Base-by-base conservation (phyloP, 2,797 vertebrate genomes). In the Diplodus puntazzo region DNA sequence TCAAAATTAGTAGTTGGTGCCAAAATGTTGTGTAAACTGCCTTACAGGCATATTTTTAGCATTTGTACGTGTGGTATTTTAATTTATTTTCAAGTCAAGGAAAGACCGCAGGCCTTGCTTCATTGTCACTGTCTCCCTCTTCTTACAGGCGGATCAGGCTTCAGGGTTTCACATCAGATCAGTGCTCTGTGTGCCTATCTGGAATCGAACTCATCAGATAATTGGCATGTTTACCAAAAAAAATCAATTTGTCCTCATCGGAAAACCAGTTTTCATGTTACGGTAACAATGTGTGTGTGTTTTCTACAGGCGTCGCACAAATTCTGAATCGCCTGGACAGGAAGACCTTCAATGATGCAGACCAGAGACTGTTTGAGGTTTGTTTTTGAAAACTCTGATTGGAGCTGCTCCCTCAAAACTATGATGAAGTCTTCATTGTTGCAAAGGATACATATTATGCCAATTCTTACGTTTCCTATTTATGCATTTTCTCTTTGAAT, bases 301-400 rank as follows among this genome's bases (percentile, higher is more conserved):
- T 85, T 81, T 79, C n/a, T 69, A 43, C 60, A 96, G 95, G 95
- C 1, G 95, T 96, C 2, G 96, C 96, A 34, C 96, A 96, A 81
- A 96, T 96, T 73, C 92, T 96, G 49, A 96, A 96, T 80, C 94
- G 95, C 30, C 78, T 96, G 45, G 95, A 96, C 90, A 93, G 95
- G 84, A 96, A 96, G 88, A 95, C 95, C 0, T 96, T 96, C 79
- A 94, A 94, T 67, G 95, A 96, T 86, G 95, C 95, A 60, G 95
- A 96, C 88, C 96, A 96, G 84, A 94, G 96, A 66, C 91, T 96
- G 53, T 96, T 96, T 93, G 96, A 96, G 94, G 95, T 95, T 64
- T 75, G 45, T 34, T 57, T 14, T 27, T 66, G 5, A 1, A 25
- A 46, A 66, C 0, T 61, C 11, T 42, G 2, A 60, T 42, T 14